Base-by-base conservation (phyloP, 2,888 invertebrate genomes). In the Tricholauxania praeusta region DNA sequence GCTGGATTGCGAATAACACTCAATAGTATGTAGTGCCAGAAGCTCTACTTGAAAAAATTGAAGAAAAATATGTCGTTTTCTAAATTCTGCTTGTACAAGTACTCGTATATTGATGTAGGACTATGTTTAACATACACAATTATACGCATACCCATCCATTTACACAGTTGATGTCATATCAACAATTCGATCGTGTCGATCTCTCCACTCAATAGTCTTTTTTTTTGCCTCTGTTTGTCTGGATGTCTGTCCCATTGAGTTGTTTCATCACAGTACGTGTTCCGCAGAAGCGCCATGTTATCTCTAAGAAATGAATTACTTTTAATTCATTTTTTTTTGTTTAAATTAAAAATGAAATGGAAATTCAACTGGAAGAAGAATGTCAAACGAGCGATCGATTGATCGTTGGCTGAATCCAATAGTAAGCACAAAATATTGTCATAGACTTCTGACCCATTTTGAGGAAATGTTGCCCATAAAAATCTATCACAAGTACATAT, bases 401-500 rank as follows among this genome's bases (percentile, higher is more conserved):
- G 60, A 63, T 49, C 53, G 48, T 51, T 12, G 39, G 15, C n/a
- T 49, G 55, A 22, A 55, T 57, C 57, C 67, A 57, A 47, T 28
- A 57, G 12, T 60, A 57, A 19, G 59, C 57, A 15, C 15, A 39
- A 57, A 67, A 80, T 74, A 78, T 80, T 82, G 82, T 80, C 81
- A 82, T 80, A 84, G 85, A 85, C 87, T 87, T 86, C 86, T 87
- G 87, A 86, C 86, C 87, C 82, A 87, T 87, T 86, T 87, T 81
- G 81, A 81, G 81, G 80, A 83, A 85, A 82, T 83, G 82, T 78
- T 81, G 82, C 77, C 80, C 80, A 81, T 81, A 81, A 80, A 79
- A 76, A 80, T 79, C 78, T 75, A 79, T 39, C 49, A 22, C 19
- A 15, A 62, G 47, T n/a, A 47, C 59, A 57, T 63, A 19, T 1